Evolutionary conservation across 2,797 vertebrate genomes (phyloP).

Genomic region (Macrochelys suwanniensis): DNA sequence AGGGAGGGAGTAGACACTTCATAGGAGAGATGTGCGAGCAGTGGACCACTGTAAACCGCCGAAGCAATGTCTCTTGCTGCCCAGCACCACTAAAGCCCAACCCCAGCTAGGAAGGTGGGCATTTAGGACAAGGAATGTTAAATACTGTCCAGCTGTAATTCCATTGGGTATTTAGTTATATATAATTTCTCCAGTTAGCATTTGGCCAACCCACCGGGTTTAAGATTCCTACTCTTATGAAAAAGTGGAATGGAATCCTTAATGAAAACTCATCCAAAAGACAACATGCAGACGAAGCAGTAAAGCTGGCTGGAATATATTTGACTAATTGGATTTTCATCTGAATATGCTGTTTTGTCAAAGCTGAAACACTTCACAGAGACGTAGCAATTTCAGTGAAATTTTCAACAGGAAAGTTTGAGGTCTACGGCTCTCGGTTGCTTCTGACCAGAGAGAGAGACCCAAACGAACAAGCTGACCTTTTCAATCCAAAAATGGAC

Average conservation of each 20-base stretch:
- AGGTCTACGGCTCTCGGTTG: background rate
- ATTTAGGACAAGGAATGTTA: background rate
- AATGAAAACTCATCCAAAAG: background rate
- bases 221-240: background rate
- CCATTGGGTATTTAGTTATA: background rate
- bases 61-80: background rate
- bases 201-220: background rate
- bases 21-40: background rate
- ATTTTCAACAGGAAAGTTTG: background rate
- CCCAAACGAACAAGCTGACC: accelerated
- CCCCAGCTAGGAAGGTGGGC: background rate
- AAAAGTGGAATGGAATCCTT: background rate
- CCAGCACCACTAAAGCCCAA: background rate
- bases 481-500: background rate
- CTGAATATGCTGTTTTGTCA: background rate
- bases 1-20: background rate
- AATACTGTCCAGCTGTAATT: background rate
- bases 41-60: background rate
- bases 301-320: background rate
- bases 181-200: background rate
- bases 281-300: background rate
- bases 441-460: background rate
- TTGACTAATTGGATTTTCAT: background rate
- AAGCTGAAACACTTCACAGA: background rate
- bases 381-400: background rate